Conservation (phyloP, 2,888 invertebrate species). For the Salticus scenicus region DNA sequence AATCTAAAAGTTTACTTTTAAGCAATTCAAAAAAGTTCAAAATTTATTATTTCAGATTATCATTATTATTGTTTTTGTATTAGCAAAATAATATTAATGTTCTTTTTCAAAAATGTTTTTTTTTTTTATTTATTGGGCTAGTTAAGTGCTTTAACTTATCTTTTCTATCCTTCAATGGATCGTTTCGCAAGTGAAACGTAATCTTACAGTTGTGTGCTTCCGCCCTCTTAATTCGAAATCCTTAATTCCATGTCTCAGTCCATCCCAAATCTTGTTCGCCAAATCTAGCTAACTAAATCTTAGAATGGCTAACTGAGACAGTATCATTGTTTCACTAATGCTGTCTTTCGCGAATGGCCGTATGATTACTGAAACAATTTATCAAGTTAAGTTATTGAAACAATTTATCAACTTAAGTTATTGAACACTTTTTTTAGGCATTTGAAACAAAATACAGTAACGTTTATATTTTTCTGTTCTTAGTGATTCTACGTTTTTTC, state of each 20-base stretch:
- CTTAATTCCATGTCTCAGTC: constrained; percentile 30
- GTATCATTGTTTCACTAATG: constrained; percentile 14
- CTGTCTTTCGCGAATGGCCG: constrained; percentile 13
- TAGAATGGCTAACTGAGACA: constrained; percentile 15
- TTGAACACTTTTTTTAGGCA: no score
- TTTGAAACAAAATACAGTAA: no score
- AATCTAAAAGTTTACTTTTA: no score
- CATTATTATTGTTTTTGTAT: no score
- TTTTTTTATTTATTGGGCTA: no score
- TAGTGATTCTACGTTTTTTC: no score
- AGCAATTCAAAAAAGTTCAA: no score
- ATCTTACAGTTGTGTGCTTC: constrained; percentile 37
- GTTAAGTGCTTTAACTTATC: not conserved
- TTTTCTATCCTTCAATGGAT: not conserved
- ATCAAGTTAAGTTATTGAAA: not conserved
- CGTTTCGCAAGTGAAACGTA: not conserved
- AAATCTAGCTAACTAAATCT: constrained; percentile 27
- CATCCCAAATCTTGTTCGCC: constrained; percentile 55
- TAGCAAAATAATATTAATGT: no score
- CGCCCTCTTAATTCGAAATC: constrained; percentile 23
- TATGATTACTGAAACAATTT: constrained; percentile 32
- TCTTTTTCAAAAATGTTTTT: no score
- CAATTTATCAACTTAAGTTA: no score
- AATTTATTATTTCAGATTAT: no score
- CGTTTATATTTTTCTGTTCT: no score